Evolutionary conservation across 2,113 vertebrate genomes (phyloP), one percentile per base, ranked within the genome.

Genomic region (Zingel zingel): DNA sequence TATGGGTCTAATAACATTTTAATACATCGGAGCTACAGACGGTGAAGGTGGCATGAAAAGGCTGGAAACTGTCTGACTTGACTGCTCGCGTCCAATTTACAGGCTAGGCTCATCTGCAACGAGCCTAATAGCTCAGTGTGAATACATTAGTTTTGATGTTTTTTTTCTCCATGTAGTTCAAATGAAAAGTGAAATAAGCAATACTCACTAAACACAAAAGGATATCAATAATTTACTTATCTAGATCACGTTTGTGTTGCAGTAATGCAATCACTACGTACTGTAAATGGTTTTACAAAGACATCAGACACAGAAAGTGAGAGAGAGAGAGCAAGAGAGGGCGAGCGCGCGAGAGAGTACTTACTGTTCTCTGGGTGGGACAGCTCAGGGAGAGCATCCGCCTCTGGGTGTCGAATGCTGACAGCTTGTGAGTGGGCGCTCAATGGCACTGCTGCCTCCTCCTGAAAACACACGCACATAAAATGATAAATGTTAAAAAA

Each of bases 371-470:
- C 53, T 62, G 87, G 91, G 93, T 92, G 91, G 94, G 94, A 90
- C 81, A 88, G 88, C 80, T 87, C 85, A 75, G 83, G 88, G 77
- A 80, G 83, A 84, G 84, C 82, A 77, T 81, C 92, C 45, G 87
- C 83, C 88, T 92, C 91, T 53, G 83, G 81, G 66, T 82, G 83
- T 73, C 47, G 81, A 66, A 71, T 48, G 61, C 79, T 76, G 78
- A 87, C 91, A 93, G 94, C 86, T 86, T 92, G 93, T 75, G 86
- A 84, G 94, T 93, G 93, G 95, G 94, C 61, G 93, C 88, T 89
- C 54, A 66, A 62, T 57, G 84, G 78, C 66, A 64, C 85, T 63
- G 70, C 62, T 82, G 88, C 87, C 83, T 87, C 89, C 69, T 84
- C 85, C 91, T 91, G 83, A 79, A 84, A 81, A 33, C 53, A 71